A percentile compares a stretch with the other conserved stretches of the same genome.
Evolutionary conservation across 2,888 invertebrate species (phyloP).

Genomic region (Hoplodrina ambigua): DNA sequence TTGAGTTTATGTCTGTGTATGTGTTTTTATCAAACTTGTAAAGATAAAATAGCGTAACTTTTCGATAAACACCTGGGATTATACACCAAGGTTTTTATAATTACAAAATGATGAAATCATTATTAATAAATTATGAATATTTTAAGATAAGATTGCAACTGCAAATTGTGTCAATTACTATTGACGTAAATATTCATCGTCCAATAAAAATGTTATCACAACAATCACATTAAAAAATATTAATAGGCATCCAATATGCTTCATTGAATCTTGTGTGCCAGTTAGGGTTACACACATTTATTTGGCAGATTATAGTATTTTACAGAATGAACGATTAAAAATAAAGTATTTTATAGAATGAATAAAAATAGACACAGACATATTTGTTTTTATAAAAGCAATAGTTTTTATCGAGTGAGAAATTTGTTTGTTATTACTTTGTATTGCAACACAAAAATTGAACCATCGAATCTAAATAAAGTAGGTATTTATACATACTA

Average conservation of each 20-base stretch:
- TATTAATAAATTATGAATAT: slow-evolving; percentile 24
- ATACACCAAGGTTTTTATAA: slow-evolving; percentile 13
- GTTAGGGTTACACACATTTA: too few species aligned
- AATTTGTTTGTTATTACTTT: too few species aligned
- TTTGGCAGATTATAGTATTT: too few species aligned
- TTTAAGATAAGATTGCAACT: slow-evolving; percentile 32
- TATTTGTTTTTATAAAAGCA: too few species aligned
- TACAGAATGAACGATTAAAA: too few species aligned
- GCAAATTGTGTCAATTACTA: slow-evolving; percentile 23
- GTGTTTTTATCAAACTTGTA: slow-evolving; percentile 16
- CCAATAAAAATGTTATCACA: slow-evolving; percentile 21
- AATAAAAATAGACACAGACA: too few species aligned
- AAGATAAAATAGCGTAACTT: slow-evolving; percentile 14
- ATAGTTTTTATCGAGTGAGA: too few species aligned
- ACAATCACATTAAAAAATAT: slow-evolving; percentile 29
- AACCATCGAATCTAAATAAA: too few species aligned
- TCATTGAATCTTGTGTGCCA: slow-evolving; percentile 45
- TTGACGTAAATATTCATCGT: slow-evolving; percentile 1
- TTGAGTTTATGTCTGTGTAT: too few species aligned
- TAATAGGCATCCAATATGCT: slow-evolving; percentile 24
- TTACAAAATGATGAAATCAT: slow-evolving; percentile 15
- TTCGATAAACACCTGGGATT: slow-evolving; percentile 30
- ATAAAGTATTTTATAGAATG: too few species aligned
- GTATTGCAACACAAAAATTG: too few species aligned
- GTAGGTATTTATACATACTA: too few species aligned